Percentiles rank a stretch among this genome's conserved stretches.
phyloP scores from a whole-genome alignment of 2,888 invertebrate genomes.

The Eurytoma adleriae region DNA sequence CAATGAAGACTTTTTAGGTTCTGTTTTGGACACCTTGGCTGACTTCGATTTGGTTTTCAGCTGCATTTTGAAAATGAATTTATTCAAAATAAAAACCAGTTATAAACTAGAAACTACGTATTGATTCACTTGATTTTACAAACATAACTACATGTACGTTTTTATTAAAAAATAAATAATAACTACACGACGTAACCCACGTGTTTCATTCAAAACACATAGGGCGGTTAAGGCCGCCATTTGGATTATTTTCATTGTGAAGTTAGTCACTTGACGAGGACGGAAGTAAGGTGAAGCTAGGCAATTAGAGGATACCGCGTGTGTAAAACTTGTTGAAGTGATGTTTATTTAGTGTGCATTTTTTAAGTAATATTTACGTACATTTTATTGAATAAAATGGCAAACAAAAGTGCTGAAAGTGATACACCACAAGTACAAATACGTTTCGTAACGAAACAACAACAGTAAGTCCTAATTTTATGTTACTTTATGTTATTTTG shows the following conservation, averaged over 20 bases:
- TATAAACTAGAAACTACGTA: not conserved
- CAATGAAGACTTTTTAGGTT: slow-evolving; percentile 17
- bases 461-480: slow-evolving; percentile 80
- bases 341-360: slow-evolving; percentile 41
- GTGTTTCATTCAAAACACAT: slow-evolving; percentile 19
- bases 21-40: slow-evolving; percentile 5
- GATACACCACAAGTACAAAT: slow-evolving; percentile 85
- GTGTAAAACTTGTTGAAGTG: slow-evolving; percentile 2
- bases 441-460: slow-evolving; percentile 87
- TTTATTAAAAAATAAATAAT: slow-evolving; percentile 1
- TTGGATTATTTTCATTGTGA: not conserved
- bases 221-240: not conserved
- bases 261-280: not conserved
- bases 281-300: not conserved
- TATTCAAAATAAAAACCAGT: slow-evolving; percentile 9
- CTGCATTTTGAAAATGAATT: slow-evolving; percentile 37
- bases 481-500: not conserved
- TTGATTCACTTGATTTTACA: not conserved
- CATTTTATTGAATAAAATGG: slow-evolving; percentile 34
- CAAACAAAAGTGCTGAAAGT: slow-evolving; percentile 39
- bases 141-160: slow-evolving; percentile 13
- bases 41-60: slow-evolving; percentile 24
- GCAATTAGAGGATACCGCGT: slow-evolving; percentile 18
- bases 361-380: slow-evolving; percentile 34
- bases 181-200: slow-evolving; percentile 6